Evolutionary conservation across 2,113 vertebrate species (phyloP).

Genomic region (Malurus melanocephalus): DNA sequence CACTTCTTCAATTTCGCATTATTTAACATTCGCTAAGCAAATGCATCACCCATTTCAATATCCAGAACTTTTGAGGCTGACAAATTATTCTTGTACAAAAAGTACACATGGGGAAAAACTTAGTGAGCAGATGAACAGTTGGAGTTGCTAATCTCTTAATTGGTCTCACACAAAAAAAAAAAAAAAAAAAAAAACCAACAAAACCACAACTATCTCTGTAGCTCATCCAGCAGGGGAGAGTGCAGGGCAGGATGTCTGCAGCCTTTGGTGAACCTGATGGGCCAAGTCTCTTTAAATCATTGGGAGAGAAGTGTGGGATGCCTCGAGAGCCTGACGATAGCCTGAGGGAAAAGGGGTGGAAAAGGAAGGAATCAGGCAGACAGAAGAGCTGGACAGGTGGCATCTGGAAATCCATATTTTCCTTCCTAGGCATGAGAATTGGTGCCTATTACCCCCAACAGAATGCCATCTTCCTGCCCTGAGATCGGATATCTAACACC

Average conservation of each 20-base stretch:
- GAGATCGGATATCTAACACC: background rate
- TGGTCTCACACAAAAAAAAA: background rate
- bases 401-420: background rate
- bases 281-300: background rate
- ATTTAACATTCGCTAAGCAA: background rate
- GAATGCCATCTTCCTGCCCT: background rate
- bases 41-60: background rate
- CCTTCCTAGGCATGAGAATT: background rate
- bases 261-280: background rate
- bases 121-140: background rate
- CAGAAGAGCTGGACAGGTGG: background rate
- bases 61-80: background rate
- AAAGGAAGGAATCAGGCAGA: background rate
- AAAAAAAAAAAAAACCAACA: too few species aligned
- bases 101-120: rapidly evolving
- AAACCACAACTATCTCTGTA: background rate
- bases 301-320: background rate
- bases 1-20: background rate
- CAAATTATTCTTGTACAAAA: background rate
- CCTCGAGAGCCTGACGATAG: background rate
- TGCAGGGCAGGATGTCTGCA: background rate
- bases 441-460: background rate
- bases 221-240: background rate
- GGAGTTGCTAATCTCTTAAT: background rate
- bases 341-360: background rate